Conservation (phyloP, 1,140 invertebrate genomes). For the Diorhabda elongata region DNA sequence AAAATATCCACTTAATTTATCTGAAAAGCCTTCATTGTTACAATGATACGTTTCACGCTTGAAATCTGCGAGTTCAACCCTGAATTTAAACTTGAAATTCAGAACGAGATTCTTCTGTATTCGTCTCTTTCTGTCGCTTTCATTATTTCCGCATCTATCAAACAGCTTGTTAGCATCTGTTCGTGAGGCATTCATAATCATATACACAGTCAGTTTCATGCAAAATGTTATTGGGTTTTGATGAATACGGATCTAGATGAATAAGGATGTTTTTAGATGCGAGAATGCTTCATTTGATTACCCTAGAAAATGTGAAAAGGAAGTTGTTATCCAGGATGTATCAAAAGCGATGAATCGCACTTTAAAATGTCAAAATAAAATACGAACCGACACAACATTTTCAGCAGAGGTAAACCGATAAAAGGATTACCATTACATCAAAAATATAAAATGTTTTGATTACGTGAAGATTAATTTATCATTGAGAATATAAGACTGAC, state of each 20-base stretch:
- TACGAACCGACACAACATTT: too few species aligned
- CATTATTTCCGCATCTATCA: conserved; percentile 10
- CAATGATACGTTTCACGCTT: background rate
- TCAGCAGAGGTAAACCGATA: too few species aligned
- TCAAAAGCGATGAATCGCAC: too few species aligned
- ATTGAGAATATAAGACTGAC: too few species aligned
- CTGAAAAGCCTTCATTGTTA: background rate
- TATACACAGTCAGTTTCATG: conserved; percentile 2
- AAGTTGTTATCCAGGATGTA: background rate
- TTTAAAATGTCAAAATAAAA: too few species aligned
- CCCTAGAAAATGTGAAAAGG: background rate
- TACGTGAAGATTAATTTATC: too few species aligned
- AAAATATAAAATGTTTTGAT: too few species aligned
- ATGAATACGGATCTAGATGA: conserved; percentile 2
- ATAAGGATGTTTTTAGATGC: conserved; percentile 1
- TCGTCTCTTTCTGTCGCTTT: conserved; percentile 16
- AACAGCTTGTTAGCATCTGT: conserved; percentile 16
- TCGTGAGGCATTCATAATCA: conserved; percentile 5
- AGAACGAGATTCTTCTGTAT: conserved; percentile 14
- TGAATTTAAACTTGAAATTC: conserved; percentile 22
- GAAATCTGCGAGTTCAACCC: background rate
- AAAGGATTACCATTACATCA: too few species aligned
- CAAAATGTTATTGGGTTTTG: conserved; percentile 2
- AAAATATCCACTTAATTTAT: background rate
- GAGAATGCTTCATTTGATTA: background rate